Evolutionary conservation across 1,140 invertebrate genomes (phyloP).

Genomic region (Xylocopa sonorina): DNA sequence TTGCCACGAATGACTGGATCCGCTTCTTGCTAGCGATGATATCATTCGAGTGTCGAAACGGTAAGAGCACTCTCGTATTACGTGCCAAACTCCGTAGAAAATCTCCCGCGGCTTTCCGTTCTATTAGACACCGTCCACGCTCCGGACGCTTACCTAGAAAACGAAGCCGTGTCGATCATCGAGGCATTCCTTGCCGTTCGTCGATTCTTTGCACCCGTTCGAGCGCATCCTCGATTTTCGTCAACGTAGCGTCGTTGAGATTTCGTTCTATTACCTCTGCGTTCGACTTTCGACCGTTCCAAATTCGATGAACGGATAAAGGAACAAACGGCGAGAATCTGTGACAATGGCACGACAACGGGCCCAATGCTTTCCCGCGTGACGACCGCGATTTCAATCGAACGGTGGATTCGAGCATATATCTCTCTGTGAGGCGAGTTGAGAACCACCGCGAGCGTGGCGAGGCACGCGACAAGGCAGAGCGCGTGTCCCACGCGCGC

Average conservation of each 20-base stretch:
- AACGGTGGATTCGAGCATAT: background rate
- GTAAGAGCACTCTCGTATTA: conserved; percentile 53
- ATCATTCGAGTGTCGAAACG: conserved; percentile 67
- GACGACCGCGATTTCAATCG: background rate
- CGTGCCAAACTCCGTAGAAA: conserved; percentile 25
- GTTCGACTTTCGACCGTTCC: too few relatives aligned
- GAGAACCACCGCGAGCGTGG: conserved; percentile 51
- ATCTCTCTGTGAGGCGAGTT: conserved; percentile 23
- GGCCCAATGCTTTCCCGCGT: background rate
- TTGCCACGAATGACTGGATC: conserved; percentile 60
- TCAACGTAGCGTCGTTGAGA: too few relatives aligned
- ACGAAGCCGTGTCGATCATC: background rate
- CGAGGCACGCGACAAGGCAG: conserved; percentile 71
- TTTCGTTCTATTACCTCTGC: too few relatives aligned
- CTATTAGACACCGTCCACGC: background rate
- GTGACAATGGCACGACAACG: background rate
- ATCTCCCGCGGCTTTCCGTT: conserved; percentile 35
- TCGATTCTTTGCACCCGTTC: background rate
- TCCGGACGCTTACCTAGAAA: background rate
- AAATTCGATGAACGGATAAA: too few relatives aligned
- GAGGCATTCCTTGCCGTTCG: too few relatives aligned
- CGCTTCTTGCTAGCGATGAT: conserved; percentile 64
- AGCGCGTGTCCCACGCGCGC: conserved; percentile 67
- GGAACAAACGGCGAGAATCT: too few relatives aligned
- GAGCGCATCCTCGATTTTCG: too few relatives aligned